phyloP scores from a whole-genome alignment of 2,888 invertebrate species.

The Psococerastis gibbosa region DNA sequence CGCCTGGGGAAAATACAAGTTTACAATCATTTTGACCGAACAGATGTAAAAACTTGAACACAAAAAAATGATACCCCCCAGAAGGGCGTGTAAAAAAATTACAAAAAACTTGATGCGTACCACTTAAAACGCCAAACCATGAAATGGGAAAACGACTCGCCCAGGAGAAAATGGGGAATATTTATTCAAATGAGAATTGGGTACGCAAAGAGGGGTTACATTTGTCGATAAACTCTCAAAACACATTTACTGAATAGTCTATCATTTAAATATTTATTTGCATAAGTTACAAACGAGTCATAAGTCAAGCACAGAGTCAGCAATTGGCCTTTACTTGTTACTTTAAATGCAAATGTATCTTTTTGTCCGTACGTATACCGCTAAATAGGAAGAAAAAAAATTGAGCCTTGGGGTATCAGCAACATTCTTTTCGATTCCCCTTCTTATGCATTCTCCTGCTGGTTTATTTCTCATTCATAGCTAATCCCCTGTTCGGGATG shows the following conservation, averaged over 20 bases:
- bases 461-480: neutral
- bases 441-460: neutral
- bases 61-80: too few species aligned
- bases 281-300: neutral
- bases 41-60: too few species aligned
- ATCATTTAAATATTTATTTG: neutral
- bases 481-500: neutral
- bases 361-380: conserved; percentile 4
- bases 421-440: neutral
- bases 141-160: neutral
- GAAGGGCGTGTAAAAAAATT: too few species aligned
- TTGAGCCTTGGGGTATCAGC: neutral
- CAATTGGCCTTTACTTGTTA: neutral
- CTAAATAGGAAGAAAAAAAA: conserved; percentile 4
- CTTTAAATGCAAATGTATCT: conserved; percentile 8
- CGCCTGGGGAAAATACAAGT: too few species aligned
- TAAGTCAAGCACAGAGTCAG: neutral
- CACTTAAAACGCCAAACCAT: neutral
- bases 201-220: too few species aligned
- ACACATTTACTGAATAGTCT: neutral
- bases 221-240: neutral
- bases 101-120: too few species aligned
- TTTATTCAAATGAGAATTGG: neutral
- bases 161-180: neutral
- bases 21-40: too few species aligned